Evolutionary conservation across 2,888 invertebrate genomes (phyloP), one percentile per base, ranked within the genome.

Genomic region (Apoderus coryli): DNA sequence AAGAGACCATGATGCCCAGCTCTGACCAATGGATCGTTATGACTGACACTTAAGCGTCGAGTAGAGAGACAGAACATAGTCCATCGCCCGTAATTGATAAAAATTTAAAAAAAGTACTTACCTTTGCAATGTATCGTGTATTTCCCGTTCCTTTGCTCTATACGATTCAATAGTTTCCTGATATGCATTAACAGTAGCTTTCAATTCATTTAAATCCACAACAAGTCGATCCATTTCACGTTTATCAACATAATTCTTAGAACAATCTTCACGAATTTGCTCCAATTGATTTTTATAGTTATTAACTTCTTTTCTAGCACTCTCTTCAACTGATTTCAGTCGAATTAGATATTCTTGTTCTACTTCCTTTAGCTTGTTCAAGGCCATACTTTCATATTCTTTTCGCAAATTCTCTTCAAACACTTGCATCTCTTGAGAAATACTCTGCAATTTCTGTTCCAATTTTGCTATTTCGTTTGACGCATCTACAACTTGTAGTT

Each of bases 211-310:
- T 9, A 64, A 50, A 45, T 66, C 64, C 1, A 52, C 49, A 16
- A 63, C 59, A 35, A 67, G 48, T 34, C 62, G 61, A 23, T 69
- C 65, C 24, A 67, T 62, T 28, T 68, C 65, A 9, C 61, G 50
- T 45, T 68, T 67, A n/a, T 69, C 65, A 9, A 69, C 50, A 44
- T 66, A 63, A 16, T 67, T 65, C 11, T 60, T 60, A 32, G 68
- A 66, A 35, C 65, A 61, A 14, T 62, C 56, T 25, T 61, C 62
- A 45, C 65, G 57, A 26, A 65, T 41, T 35, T 34, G 53, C 34
- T 41, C 48, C 37, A 59, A 50, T 5, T 48, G 41, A 11, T 53
- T 47, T n/a, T 44, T 40, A 28, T 38, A 46, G 38, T 33, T 10
- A 7, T 6, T 27, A 27, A 41, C 24, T 50, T 53, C 24, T 29